These are phyloP conservation scores for Maniola jurtina DNA, from an alignment of 1,140 invertebrate species.

Conservation along the genomic window DNA sequence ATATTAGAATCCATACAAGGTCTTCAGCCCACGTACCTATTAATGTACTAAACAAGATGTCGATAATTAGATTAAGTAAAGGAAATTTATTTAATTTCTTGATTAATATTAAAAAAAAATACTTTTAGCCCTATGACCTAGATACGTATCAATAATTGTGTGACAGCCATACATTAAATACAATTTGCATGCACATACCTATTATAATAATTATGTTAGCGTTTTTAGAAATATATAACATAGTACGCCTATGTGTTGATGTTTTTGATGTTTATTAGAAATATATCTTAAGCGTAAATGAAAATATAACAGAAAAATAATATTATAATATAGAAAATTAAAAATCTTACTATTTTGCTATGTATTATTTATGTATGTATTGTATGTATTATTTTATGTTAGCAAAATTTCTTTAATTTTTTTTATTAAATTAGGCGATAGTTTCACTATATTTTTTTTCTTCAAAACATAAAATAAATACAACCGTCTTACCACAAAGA, in stretches of 20 bases:
- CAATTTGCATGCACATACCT: background rate
- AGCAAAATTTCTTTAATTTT: too few species aligned
- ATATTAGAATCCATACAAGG: background rate
- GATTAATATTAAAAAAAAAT: too few species aligned
- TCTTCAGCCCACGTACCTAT: background rate
- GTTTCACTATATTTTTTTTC: too few species aligned
- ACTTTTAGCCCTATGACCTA: background rate
- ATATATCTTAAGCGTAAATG: background rate
- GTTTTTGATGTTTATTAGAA: slow-evolving; percentile 11
- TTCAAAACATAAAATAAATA: too few species aligned
- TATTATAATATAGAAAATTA: background rate
- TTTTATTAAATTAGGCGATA: too few species aligned
- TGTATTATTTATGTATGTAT: too few species aligned
- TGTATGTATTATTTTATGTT: background rate
- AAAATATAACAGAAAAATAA: background rate
- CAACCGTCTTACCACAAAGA: too few species aligned
- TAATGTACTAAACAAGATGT: too few species aligned
- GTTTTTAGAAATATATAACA: slow-evolving; percentile 2
- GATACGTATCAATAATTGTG: background rate
- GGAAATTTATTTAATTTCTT: too few species aligned
- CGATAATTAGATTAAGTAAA: too few species aligned
- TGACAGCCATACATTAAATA: background rate
- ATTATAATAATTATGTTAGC: background rate
- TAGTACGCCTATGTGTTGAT: slow-evolving; percentile 9
- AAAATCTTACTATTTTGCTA: background rate